Conservation (phyloP, 2,113 vertebrate species). For the Actenoides lindsayi region DNA sequence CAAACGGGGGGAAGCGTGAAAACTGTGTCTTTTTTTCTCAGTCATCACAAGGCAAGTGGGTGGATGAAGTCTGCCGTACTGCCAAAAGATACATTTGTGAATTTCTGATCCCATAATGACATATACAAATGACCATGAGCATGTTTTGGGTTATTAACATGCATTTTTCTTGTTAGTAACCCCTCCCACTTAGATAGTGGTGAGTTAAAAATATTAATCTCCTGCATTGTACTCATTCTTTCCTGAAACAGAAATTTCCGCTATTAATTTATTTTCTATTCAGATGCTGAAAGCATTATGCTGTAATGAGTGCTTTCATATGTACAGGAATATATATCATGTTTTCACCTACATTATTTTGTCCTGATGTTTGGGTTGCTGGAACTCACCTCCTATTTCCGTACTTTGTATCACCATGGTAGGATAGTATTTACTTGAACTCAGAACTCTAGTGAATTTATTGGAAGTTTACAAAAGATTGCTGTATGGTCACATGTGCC, state of each 20-base stretch:
- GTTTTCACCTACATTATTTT: background rate
- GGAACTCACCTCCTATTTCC: background rate
- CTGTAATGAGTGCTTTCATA: background rate
- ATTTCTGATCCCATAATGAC: conserved; percentile 86
- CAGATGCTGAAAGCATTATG: background rate
- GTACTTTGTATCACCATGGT: background rate
- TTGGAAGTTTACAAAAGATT: background rate
- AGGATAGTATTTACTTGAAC: background rate
- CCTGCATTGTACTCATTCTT: background rate
- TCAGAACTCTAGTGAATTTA: background rate
- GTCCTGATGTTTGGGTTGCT: background rate
- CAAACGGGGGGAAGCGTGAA: conserved; percentile 88
- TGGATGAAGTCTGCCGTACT: conserved; percentile 87
- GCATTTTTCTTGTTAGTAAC: background rate
- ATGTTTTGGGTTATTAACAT: background rate
- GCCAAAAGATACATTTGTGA: conserved; percentile 95
- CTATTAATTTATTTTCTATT: conserved; percentile 61
- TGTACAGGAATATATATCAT: background rate
- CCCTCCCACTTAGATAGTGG: background rate
- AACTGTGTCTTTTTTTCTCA: conserved; percentile 90
- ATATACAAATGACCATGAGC: background rate
- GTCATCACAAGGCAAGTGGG: conserved; percentile 91
- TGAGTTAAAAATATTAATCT: background rate
- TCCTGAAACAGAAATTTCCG: background rate
- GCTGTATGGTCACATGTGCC: background rate